Evolutionary conservation across 2,797 vertebrate species (phyloP), one percentile per base, ranked within the genome.

Genomic region (Paratrypauchen microcephalus): DNA sequence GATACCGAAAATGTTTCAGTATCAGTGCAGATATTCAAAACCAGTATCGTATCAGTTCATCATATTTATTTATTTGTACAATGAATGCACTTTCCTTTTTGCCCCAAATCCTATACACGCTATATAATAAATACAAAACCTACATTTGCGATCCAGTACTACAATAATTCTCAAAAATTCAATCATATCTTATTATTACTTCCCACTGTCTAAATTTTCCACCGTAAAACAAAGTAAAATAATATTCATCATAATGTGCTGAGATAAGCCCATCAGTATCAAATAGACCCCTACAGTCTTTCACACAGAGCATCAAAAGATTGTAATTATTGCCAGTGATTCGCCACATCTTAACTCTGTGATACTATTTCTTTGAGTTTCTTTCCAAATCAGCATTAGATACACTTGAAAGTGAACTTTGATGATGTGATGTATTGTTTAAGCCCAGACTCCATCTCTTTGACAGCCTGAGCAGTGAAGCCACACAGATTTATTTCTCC

Each of bases 341-440:
- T 65, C 30, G 5, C 63, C 28, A 8, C 45, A 7, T 32, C 64
- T 30, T 65, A 50, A 54, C 64, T 32, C 54, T 54, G 48, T 54
- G 21, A 36, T 18, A 63, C 26, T 9, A 36, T 16, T 32, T 19
- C 64, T 23, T 24, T 45, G 16, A 26, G 13, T 64, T 76, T 68
- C 21, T 64, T 70, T 66, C 47, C 36, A 75, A 71, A 66, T 18
- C n/a, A 54, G 65, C 28, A 7, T 50, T 7, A 16, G 61, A 76
- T 62, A 11, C 58, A 68, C 64, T 68, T 70, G 32, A 75, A 72
- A 75, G 55, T 21, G 60, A 67, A 71, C 41, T 62, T 63, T 56
- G 26, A 72, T 32, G 45, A 65, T 65, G 15, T 7, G 5, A 16
- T 50, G 45, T 9, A 62, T 39, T 64, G 21, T 73, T 66, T 52